Base-by-base conservation (phyloP, 1,140 invertebrate species). In the Cyrtorhinus lividipennis region DNA sequence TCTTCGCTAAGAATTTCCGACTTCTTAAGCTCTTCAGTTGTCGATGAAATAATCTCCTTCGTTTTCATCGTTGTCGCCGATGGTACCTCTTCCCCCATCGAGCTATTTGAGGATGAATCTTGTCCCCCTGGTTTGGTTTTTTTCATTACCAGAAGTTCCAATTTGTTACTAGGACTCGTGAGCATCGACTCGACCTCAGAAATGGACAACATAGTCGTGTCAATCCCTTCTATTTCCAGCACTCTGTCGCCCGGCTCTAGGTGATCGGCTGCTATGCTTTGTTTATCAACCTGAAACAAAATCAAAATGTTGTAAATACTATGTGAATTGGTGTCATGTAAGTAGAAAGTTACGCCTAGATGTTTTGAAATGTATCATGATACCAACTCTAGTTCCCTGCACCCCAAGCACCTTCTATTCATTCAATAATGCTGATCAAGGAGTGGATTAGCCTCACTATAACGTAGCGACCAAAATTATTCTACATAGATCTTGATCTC, bases 221-320 rank as follows among this genome's bases (percentile, higher is more conserved):
- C 61, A 24, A 62, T 56, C 23, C 61, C 61, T 56, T 62, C 61
- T 12, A 62, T 56, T 56, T 62, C 61, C 45, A 62, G 46, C 5
- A 62, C 61, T 53, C 46, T 20, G 25, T 62, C 61, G 15, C 56
- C 56, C 1, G 62, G 23, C 15, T 56, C 44, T n/a, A 61, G 15
- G 46, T 61, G 59, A 10, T 64, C 48, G 24, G 23, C 53, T 10
- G 24, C 26, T 22, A 59, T 45, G 22, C 44, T 56, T 22, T 18
- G 24, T 23, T 62, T 53, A 22, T 62, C 61, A 3, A 62, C 61
- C 61, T 62, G 46, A 62, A 27, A 63, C 8, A 44, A 59, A 38
- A 8, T 8, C 30, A 5, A 38, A n/a, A n/a, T n/a, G n/a, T n/a
- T n/a, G n/a, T n/a, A n/a, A n/a, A n/a, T n/a, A n/a, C n/a, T n/a